Conservation (phyloP, 2,797 vertebrate species). For the Apogon talboti region DNA sequence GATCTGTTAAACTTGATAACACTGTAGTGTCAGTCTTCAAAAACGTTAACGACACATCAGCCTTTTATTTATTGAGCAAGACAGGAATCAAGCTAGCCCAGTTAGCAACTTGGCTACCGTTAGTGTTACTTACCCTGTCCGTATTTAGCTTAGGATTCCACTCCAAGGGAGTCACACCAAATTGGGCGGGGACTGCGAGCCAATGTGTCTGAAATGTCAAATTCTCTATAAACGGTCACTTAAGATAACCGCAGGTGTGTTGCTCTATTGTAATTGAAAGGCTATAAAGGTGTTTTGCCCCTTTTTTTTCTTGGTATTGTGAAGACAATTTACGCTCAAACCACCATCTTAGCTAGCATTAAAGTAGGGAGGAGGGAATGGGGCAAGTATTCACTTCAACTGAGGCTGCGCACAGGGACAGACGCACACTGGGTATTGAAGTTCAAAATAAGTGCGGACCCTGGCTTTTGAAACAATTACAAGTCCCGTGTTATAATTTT, state of each 20-base stretch:
- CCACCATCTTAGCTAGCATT: slow-evolving; percentile 90
- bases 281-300: slow-evolving; percentile 77
- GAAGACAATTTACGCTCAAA: slow-evolving; percentile 86
- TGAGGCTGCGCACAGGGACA: slow-evolving; percentile 77
- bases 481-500: no score
- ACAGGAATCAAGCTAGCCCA: slow-evolving; percentile 42
- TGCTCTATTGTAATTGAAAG: slow-evolving; percentile 74
- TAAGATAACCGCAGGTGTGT: slow-evolving; percentile 66
- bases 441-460: slow-evolving; percentile 38
- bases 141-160: slow-evolving; percentile 86
- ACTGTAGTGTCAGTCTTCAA: neutral
- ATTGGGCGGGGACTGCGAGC: slow-evolving; percentile 82
- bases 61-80: slow-evolving; percentile 49
- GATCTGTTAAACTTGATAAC: neutral
- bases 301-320: slow-evolving; percentile 82
- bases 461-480: no score
- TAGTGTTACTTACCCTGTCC: slow-evolving; percentile 87
- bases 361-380: slow-evolving; percentile 86
- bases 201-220: slow-evolving; percentile 79
- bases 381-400: slow-evolving; percentile 76
- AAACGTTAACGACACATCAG: slow-evolving; percentile 2
- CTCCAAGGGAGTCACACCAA: slow-evolving; percentile 84
- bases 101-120: slow-evolving; percentile 64
- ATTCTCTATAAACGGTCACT: slow-evolving; percentile 67
- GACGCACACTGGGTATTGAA: slow-evolving; percentile 72